Conservation (phyloP, 1,140 invertebrate genomes). For the Pogonomyrmex barbatus region DNA sequence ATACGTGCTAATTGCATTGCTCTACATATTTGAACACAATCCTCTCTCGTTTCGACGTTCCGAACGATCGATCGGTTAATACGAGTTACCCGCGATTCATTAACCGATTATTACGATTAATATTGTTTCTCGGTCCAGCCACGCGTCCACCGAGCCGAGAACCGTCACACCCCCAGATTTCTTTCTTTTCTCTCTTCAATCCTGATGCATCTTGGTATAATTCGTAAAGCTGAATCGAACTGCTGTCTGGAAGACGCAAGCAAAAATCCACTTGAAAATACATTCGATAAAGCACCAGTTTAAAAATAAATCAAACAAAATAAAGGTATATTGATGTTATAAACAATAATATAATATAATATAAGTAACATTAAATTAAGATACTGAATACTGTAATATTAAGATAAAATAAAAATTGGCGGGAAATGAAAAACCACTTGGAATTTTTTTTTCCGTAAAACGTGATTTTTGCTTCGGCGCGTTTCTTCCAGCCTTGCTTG, state of each 20-base stretch:
- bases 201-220: neutral
- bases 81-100: constrained; percentile 78
- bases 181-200: neutral
- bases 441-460: neutral
- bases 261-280: neutral
- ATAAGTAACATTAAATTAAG: neutral
- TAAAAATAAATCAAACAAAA: neutral
- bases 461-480: neutral
- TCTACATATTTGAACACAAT: constrained; percentile 31
- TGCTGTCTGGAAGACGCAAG: neutral
- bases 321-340: neutral
- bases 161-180: constrained; percentile 61
- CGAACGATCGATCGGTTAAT: constrained; percentile 82
- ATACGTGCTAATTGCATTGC: constrained; percentile 38
- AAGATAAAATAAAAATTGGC: neutral
- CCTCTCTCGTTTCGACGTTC: constrained; percentile 74
- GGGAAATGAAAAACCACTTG: neutral
- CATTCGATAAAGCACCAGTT: neutral
- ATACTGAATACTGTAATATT: neutral
- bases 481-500: neutral
- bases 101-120: constrained; percentile 77
- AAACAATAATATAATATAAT: neutral
- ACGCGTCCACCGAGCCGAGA: constrained; percentile 82
- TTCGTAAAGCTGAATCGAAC: constrained; percentile 10
- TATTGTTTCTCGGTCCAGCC: constrained; percentile 87